Base-by-base conservation (phyloP, 2,797 vertebrate genomes). In the Erethizon dorsatum region DNA sequence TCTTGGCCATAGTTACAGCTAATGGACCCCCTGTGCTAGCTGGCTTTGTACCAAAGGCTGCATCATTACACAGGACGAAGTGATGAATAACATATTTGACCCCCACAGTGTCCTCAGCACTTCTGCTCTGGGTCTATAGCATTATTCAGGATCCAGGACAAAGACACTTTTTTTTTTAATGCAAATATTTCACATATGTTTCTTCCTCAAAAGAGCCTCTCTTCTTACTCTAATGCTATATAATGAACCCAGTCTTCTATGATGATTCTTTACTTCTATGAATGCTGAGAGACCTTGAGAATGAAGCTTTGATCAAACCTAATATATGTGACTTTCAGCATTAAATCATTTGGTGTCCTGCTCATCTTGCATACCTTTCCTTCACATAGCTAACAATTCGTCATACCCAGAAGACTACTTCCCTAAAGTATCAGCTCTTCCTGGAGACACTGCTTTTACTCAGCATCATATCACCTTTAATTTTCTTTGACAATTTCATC, bases 21-120 rank as follows among this genome's bases (percentile, higher is more conserved):
- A 28, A 61, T 78, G 37, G 90, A 52, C 91, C 41, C 31, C 31
- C 41, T 88, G 57, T 1, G 18, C 90, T 41, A 45, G 41, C 28
- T 92, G 86, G 56, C 87, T 95, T 88, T 91, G 59, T 59, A 83
- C 75, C 45, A 28, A 71, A 90, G 54, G 45, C 41, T 84, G 67
- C 90, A 20, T 88, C 82, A 59, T 77, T 82, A 94, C 69, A 59
- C 50, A 67, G 26, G 82, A 18, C 77, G 26, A 56, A 75, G 22
- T 83, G 59, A 91, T 67, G 73, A 94, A 50, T 52, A 31, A 50
- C 45, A 67, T 73, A 57, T 33, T 12, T n/a, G 15, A 50, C 59
- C 18, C 83, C 50, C 31, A 31, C 65, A 52, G 85, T 86, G 9
- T 15, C 37, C 24, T 67, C 0, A 14, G 28, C 5, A 3, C 26